These are phyloP conservation scores for Callocephalon fimbriatum DNA, from an alignment of 2,113 vertebrate genomes.

Conservation along the genomic window DNA sequence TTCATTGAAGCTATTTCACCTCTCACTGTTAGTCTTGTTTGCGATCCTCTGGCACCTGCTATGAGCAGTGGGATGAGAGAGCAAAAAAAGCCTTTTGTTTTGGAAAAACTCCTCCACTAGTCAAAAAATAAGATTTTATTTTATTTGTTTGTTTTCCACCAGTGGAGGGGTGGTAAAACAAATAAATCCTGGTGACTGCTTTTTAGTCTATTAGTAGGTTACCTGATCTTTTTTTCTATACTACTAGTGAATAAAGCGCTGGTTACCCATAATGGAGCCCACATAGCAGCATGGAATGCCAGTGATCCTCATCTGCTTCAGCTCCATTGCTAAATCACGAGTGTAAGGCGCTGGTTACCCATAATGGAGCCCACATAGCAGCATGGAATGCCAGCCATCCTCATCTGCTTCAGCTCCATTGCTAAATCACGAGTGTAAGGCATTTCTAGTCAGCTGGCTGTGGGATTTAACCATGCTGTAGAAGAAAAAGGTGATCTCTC, in stretches of 20 bases:
- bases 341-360: not conserved
- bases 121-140: not conserved
- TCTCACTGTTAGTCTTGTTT: not conserved
- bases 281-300: not conserved
- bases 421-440: not conserved
- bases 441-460: fast-evolving
- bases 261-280: not conserved
- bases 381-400: fast-evolving
- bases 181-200: not conserved
- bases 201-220: not conserved
- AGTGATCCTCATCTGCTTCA: not conserved
- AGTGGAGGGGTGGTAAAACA: not conserved
- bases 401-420: not conserved
- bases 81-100: not conserved
- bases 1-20: not conserved
- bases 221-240: not conserved
- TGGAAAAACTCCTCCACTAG: not conserved
- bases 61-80: not conserved
- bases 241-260: not conserved
- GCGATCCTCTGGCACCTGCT: not conserved
- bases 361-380: not conserved
- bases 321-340: not conserved
- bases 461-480: not conserved
- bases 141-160: fast-evolving
- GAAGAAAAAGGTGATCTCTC: not conserved